phyloP scores from a whole-genome alignment of 2,113 vertebrate genomes.

The Smithornis capensis region DNA sequence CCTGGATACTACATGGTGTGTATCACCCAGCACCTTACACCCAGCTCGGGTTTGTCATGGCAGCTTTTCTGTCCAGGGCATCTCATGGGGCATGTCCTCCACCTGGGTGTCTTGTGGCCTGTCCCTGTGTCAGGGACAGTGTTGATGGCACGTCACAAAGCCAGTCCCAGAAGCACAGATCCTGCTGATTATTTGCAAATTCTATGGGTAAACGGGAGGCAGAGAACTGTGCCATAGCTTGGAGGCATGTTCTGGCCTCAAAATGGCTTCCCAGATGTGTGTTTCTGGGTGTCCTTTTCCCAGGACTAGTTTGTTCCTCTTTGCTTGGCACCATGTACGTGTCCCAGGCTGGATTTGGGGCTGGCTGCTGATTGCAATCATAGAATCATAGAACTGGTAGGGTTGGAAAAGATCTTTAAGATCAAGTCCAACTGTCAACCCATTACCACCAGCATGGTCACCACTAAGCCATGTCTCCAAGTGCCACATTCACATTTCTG shows the following conservation, averaged over 20 bases:
- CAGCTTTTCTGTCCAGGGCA: background rate
- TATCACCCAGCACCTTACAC: background rate
- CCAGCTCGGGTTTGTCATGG: background rate
- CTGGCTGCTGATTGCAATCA: background rate
- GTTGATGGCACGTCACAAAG: background rate
- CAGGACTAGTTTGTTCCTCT: background rate
- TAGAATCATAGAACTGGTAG: background rate
- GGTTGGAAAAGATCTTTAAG: background rate
- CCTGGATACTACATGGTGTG: constrained; percentile 98
- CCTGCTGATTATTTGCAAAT: background rate
- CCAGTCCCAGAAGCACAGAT: background rate
- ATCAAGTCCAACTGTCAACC: background rate
- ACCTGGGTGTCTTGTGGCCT: background rate
- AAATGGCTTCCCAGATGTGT: background rate
- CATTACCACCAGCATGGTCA: background rate
- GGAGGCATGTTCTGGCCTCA: background rate
- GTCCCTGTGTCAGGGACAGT: background rate
- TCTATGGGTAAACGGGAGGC: background rate
- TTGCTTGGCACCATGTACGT: accelerated
- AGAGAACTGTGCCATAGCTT: background rate
- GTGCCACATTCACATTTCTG: background rate
- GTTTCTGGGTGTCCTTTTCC: background rate
- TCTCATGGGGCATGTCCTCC: background rate
- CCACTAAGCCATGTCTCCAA: background rate
- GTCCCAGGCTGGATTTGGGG: background rate